Percentiles rank a stretch among this genome's conserved stretches.
Conservation (phyloP, 2,888 invertebrate species). For the Nudaria mundana region DNA sequence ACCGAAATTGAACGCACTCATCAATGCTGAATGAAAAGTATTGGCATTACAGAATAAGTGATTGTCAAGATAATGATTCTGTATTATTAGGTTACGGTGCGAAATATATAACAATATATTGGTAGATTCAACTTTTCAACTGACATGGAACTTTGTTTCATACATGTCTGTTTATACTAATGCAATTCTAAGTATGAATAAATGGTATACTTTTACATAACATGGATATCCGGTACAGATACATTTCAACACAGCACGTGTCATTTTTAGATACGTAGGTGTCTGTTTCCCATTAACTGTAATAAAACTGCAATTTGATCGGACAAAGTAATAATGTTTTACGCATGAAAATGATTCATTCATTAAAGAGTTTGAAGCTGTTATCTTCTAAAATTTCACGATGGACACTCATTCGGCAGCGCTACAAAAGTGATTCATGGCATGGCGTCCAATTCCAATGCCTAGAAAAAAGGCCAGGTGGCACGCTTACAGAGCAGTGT, state of each 20-base stretch:
- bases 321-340: constrained; percentile 13
- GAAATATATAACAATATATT: constrained; percentile 18
- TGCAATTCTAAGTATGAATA: constrained; percentile 19
- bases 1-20: constrained; percentile 29
- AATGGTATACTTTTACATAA: constrained; percentile 19
- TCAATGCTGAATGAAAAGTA: constrained; percentile 11
- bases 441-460: constrained; percentile 50
- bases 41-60: constrained; percentile 15
- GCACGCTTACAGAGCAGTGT: constrained; percentile 59
- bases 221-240: constrained; percentile 38
- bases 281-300: constrained; percentile 21
- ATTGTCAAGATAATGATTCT: constrained; percentile 2
- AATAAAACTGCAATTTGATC: constrained; percentile 32
- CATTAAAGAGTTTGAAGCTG: constrained; percentile 28
- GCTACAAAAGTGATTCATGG: constrained; percentile 64
- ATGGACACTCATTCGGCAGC: constrained; percentile 48
- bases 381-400: constrained; percentile 31
- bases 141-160: constrained; percentile 32
- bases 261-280: constrained; percentile 11
- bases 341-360: constrained; percentile 39
- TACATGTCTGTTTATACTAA: constrained; percentile 14
- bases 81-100: constrained; percentile 14
- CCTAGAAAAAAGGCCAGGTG: constrained; percentile 76
- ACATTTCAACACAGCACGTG: constrained; percentile 33
- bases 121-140: constrained; percentile 28